A percentile compares a stretch with the other conserved stretches of the same genome.
Conservation (phyloP, 2,888 invertebrate species). For the Deroplatys truncata region DNA sequence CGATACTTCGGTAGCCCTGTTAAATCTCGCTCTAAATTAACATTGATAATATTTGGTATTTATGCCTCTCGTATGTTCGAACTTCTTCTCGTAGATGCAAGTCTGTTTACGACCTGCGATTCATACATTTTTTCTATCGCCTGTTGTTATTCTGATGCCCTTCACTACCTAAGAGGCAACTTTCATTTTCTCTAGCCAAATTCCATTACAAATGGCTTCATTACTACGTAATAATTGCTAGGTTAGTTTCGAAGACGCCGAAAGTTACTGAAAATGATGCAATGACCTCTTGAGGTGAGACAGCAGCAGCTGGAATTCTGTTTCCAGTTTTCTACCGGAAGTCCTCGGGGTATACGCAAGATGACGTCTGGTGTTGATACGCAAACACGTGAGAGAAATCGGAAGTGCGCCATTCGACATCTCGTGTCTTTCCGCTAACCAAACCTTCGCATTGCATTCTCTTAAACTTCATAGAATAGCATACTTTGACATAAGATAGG, state of each 20-base stretch:
- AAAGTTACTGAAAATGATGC: background rate
- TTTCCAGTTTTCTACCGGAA: background rate
- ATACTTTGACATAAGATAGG: too few species aligned
- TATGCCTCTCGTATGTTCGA: too few species aligned
- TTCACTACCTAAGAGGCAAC: background rate
- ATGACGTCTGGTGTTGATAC: background rate
- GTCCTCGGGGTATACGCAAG: background rate
- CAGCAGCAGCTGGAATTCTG: background rate
- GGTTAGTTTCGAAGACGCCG: background rate
- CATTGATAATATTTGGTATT: too few species aligned
- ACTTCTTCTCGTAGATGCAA: too few species aligned
- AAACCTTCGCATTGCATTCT: too few species aligned
- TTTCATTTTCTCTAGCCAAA: background rate
- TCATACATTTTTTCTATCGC: too few species aligned
- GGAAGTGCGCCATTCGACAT: background rate
- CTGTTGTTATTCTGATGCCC: background rate
- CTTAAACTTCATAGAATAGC: too few species aligned
- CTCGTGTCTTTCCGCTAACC: too few species aligned
- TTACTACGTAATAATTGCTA: background rate
- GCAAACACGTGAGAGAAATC: background rate
- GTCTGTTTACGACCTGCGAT: too few species aligned
- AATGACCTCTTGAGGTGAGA: background rate
- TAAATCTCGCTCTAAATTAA: too few species aligned
- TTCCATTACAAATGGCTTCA: background rate
- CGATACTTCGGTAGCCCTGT: too few species aligned